Evolutionary conservation across 2,797 vertebrate genomes (phyloP).

Genomic region (Arrhamphus sclerolepis): DNA sequence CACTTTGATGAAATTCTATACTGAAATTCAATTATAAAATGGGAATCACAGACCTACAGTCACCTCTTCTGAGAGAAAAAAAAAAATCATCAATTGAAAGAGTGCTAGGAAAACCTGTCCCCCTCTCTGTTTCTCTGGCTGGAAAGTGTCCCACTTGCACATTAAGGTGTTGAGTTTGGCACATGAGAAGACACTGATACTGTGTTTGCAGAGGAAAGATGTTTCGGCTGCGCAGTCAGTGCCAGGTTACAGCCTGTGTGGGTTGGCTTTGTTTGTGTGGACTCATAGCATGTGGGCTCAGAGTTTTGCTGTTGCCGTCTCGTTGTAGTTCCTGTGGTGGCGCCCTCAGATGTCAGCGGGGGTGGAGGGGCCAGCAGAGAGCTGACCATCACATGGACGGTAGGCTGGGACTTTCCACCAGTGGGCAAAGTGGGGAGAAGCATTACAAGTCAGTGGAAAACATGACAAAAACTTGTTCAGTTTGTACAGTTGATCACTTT

Average conservation of each 20-base stretch:
- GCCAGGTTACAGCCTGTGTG: constrained; percentile 52
- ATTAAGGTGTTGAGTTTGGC: constrained; percentile 75
- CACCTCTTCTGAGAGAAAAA: constrained; percentile 52
- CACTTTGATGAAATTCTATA: constrained; percentile 67
- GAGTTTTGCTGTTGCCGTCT: constrained; percentile 54
- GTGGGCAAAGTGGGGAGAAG: background rate
- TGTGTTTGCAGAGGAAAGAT: constrained; percentile 64
- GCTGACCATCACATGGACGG: constrained; percentile 96
- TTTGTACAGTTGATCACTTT: background rate
- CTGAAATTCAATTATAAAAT: constrained; percentile 73
- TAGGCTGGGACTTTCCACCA: constrained; percentile 72
- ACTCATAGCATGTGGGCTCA: constrained; percentile 62
- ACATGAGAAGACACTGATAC: constrained; percentile 55
- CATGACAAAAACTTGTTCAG: background rate
- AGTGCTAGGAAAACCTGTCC: constrained; percentile 34
- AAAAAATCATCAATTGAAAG: constrained; percentile 40
- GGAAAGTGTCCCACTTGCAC: constrained; percentile 54
- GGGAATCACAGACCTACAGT: constrained; percentile 66
- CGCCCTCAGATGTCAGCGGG: constrained; percentile 92
- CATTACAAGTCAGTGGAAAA: constrained; percentile 11
- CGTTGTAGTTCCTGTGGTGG: constrained; percentile 91
- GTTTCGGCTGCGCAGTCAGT: constrained; percentile 60
- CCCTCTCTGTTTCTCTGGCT: constrained; percentile 34
- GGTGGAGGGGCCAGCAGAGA: constrained; percentile 92
- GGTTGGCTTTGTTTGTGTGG: constrained; percentile 65